Conservation (phyloP, 2,888 invertebrate species). For the Pseudanteris insignis region DNA sequence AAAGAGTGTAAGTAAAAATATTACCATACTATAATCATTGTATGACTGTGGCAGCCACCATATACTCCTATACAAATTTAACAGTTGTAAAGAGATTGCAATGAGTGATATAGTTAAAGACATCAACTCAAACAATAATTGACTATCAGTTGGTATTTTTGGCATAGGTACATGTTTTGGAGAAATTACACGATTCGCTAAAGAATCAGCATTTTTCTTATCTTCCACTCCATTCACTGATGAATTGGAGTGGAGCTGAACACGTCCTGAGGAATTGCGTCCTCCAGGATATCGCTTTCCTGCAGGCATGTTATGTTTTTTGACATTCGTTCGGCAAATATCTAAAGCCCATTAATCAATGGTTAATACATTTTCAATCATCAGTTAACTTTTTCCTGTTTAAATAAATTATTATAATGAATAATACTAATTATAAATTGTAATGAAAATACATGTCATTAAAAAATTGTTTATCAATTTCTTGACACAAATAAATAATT, state of each 20-base stretch:
- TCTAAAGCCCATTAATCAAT: too few relatives aligned
- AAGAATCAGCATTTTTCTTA: slow-evolving; percentile 53
- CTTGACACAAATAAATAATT: too few relatives aligned
- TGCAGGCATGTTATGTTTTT: too few relatives aligned
- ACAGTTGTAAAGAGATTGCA: slow-evolving; percentile 86
- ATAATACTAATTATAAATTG: too few relatives aligned
- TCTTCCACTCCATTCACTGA: slow-evolving; percentile 49
- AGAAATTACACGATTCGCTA: slow-evolving; percentile 67
- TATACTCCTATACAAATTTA: slow-evolving; percentile 93
- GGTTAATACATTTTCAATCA: too few relatives aligned
- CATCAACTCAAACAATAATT: slow-evolving; percentile 85
- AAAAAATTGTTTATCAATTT: too few relatives aligned
- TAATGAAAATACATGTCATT: too few relatives aligned
- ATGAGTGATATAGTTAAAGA: slow-evolving; percentile 83
- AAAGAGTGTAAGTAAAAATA: too few relatives aligned
- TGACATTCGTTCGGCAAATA: too few relatives aligned
- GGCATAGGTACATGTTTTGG: slow-evolving; percentile 87
- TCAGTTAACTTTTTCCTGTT: too few relatives aligned
- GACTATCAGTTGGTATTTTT: slow-evolving; percentile 79
- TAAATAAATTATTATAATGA: too few relatives aligned
- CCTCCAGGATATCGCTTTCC: slow-evolving; percentile 58
- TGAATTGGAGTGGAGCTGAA: slow-evolving; percentile 65
- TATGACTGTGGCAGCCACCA: slow-evolving; percentile 98
- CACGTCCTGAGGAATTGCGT: slow-evolving; percentile 48
- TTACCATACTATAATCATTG: slow-evolving; percentile 87